Percentiles rank a stretch among this genome's conserved stretches.
phyloP scores from a whole-genome alignment of 1,140 invertebrate species.

The Drosophila sp. region DNA sequence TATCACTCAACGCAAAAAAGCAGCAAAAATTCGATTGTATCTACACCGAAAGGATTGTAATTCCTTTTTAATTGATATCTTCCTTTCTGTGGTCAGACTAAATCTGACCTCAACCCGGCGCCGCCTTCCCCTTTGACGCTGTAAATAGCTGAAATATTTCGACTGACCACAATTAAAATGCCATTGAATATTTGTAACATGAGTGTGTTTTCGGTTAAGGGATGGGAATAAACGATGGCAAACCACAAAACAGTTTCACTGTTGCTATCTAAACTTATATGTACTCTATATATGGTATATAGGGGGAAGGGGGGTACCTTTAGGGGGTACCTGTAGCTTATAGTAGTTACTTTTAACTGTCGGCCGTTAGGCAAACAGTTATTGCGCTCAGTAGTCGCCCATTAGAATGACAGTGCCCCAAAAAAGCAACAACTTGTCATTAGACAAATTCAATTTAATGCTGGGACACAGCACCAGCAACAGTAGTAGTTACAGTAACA shows the following conservation, averaged over 20 bases:
- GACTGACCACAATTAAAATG: slow-evolving; percentile 73
- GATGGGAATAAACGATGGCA: neutral
- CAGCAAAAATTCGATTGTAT: neutral
- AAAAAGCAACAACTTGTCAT: slow-evolving; percentile 77
- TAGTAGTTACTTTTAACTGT: slow-evolving; percentile 73
- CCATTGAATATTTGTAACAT: slow-evolving; percentile 59
- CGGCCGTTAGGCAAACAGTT: slow-evolving; percentile 78
- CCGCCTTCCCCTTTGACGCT: neutral
- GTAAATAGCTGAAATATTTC: slow-evolving; percentile 37
- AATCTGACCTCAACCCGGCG: neutral
- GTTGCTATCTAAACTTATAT: slow-evolving; percentile 18
- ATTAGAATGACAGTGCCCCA: slow-evolving; percentile 66
- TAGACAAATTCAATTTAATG: slow-evolving; percentile 82
- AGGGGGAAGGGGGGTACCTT: neutral
- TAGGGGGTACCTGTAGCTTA: slow-evolving; percentile 74
- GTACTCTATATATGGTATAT: neutral
- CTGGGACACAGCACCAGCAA: slow-evolving; percentile 46
- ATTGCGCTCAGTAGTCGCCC: slow-evolving; percentile 67
- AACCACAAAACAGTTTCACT: slow-evolving; percentile 35
- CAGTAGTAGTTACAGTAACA: slow-evolving; percentile 29
- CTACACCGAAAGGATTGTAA: slow-evolving; percentile 4
- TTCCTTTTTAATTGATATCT: slow-evolving; percentile 27
- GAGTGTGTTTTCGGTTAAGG: slow-evolving; percentile 17
- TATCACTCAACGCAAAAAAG: neutral
- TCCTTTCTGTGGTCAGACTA: neutral